Evolutionary conservation across 2,888 invertebrate species (phyloP).

Genomic region (Galerucella nymphaeae): DNA sequence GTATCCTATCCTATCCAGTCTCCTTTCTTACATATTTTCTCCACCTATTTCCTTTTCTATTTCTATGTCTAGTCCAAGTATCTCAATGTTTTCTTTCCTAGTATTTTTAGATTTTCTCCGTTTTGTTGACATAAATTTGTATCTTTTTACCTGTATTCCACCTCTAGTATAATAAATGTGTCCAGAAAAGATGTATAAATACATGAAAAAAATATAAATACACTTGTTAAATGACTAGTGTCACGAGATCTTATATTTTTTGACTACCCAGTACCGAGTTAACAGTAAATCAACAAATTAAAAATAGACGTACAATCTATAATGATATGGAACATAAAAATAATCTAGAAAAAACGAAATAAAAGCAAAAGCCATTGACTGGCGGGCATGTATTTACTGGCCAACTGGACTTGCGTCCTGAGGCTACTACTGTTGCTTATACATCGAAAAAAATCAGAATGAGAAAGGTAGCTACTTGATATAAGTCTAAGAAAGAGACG

Average conservation of each 20-base stretch:
- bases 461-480: constrained; percentile 36
- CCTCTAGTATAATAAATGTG: too few species aligned
- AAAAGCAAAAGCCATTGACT: constrained; percentile 35
- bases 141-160: too few species aligned
- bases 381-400: constrained; percentile 27
- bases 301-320: constrained; percentile 30
- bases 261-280: background rate
- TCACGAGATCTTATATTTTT: background rate
- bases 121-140: too few species aligned
- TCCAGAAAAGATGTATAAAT: too few species aligned
- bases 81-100: too few species aligned
- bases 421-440: constrained; percentile 26
- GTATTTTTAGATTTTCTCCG: too few species aligned
- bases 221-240: too few species aligned
- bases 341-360: constrained; percentile 26
- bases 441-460: constrained; percentile 23
- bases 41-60: too few species aligned
- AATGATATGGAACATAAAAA: constrained; percentile 33
- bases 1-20: too few species aligned
- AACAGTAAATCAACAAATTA: constrained; percentile 25
- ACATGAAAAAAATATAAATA: too few species aligned
- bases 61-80: too few species aligned
- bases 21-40: too few species aligned
- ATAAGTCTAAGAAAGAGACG: constrained; percentile 43
- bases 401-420: constrained; percentile 31